Conservation (phyloP, 2,797 vertebrate genomes). For the Lutra lutra region DNA sequence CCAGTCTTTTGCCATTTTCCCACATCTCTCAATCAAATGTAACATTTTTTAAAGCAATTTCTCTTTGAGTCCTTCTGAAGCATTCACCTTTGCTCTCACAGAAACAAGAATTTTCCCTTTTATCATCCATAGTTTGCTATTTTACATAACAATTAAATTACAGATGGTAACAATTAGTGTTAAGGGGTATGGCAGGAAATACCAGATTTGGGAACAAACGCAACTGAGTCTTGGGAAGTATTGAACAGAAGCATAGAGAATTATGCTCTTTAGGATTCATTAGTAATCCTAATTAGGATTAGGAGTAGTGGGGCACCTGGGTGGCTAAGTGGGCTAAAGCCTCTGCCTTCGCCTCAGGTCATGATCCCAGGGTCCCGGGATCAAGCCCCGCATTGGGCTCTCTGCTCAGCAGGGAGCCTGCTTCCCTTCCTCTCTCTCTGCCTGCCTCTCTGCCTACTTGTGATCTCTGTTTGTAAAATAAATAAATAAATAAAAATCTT, state of each 20-base stretch:
- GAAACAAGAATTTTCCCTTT: not conserved
- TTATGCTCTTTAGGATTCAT: not conserved
- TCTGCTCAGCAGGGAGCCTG: too few relatives aligned
- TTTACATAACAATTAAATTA: not conserved
- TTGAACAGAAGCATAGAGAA: not conserved
- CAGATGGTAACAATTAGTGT: not conserved
- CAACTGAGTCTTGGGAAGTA: not conserved
- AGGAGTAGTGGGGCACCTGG: too few relatives aligned
- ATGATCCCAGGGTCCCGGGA: too few relatives aligned
- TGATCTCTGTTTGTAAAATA: too few relatives aligned
- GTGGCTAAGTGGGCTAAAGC: too few relatives aligned
- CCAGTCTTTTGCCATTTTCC: not conserved
- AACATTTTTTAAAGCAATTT: not conserved
- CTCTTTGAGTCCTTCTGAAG: not conserved
- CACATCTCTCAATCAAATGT: not conserved
- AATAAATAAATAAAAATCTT: too few relatives aligned
- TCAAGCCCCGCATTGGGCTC: too few relatives aligned
- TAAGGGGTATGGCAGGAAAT: not conserved
- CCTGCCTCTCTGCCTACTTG: too few relatives aligned
- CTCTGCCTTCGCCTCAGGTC: too few relatives aligned
- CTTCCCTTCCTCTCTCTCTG: too few relatives aligned
- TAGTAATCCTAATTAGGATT: too few relatives aligned
- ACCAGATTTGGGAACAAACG: not conserved
- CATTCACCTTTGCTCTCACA: not conserved
- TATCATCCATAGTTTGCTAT: not conserved